Evolutionary conservation across 2,797 vertebrate genomes (phyloP), one percentile per base, ranked within the genome.

Genomic region (Psittacula derbiana): DNA sequence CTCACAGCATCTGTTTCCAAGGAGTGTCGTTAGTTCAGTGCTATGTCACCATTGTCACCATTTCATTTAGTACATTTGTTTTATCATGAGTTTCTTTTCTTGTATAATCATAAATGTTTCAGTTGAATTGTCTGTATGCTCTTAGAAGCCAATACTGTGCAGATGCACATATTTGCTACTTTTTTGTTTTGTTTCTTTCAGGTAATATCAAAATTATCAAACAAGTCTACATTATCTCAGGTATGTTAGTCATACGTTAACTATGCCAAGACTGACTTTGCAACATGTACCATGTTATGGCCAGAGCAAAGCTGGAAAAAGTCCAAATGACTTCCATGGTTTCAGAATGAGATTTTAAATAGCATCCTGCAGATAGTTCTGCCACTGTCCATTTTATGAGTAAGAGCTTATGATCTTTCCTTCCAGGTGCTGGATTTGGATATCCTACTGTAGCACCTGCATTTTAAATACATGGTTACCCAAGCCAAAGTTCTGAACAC

Each of bases 131-230:
- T 81, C 86, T 90, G 15, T 47, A 43, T 78, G 69, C 21, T 70
- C 6, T 69, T 90, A n/a, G 83, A 96, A 93, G 74, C 40, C 80
- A 86, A 69, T 74, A 47, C 19, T 92, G 38, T 83, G 52, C 76
- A 80, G 44, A 67, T 83, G 69, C 70, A 85, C 66, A 33, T 86
- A 92, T 87, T 89, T 79, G 31, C 76, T 95, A 96, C 80, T 84
- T 62, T 43, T 95, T 94, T 76, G 76, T 88, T 97, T 92, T 96
- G 36, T 78, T 95, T 95, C 95, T 98, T 97, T 88, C 97, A 98
- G 98, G 98, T 98, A 93, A 98, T 98, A 96, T 97, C 98, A 97
- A 98, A 98, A 97, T 97, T 98, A 93, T 98, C 98, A 75, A 98
- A 98, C 98, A 98, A 98, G 97, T 92, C 98, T 84, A 96, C 96